Evolutionary conservation across 2,113 vertebrate genomes (phyloP).

Genomic region (Cyprinodon variegatus): DNA sequence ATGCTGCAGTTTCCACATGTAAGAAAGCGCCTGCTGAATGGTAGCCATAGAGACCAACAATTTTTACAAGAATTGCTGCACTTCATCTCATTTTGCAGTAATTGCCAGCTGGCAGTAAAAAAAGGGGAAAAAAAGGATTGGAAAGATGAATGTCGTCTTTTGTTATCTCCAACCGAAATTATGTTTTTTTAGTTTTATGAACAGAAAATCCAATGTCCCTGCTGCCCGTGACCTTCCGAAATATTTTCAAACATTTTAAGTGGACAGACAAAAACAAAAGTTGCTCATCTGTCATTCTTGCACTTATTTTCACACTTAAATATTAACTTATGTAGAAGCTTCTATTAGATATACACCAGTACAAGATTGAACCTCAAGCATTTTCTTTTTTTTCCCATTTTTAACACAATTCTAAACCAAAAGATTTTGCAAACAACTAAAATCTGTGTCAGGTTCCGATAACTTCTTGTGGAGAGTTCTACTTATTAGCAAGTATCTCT

Average conservation of each 20-base stretch:
- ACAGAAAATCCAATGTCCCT: background rate
- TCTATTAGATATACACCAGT: background rate
- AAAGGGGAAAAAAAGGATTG: background rate
- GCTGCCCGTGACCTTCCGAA: conserved; percentile 20
- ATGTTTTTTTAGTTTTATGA: background rate
- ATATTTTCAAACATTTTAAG: conserved; percentile 5
- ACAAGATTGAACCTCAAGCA: background rate
- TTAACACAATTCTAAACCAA: no score
- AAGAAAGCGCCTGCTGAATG: background rate
- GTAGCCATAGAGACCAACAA: conserved; percentile 22
- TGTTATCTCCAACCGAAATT: background rate
- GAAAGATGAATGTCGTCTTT: background rate
- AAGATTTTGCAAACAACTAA: no score
- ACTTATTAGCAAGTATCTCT: no score
- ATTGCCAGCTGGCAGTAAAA: conserved; percentile 4
- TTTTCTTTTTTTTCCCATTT: no score
- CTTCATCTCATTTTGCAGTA: conserved; percentile 19
- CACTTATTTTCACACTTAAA: conserved; percentile 5
- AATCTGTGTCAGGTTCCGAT: no score
- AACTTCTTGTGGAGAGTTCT: no score
- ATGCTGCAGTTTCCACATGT: background rate
- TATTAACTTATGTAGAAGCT: background rate
- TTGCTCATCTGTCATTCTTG: conserved; percentile 8
- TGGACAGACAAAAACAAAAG: conserved; percentile 13
- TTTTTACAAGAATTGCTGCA: conserved; percentile 6